phyloP scores from a whole-genome alignment of 2,113 vertebrate genomes.

The Mesoclemmys tuberculata region DNA sequence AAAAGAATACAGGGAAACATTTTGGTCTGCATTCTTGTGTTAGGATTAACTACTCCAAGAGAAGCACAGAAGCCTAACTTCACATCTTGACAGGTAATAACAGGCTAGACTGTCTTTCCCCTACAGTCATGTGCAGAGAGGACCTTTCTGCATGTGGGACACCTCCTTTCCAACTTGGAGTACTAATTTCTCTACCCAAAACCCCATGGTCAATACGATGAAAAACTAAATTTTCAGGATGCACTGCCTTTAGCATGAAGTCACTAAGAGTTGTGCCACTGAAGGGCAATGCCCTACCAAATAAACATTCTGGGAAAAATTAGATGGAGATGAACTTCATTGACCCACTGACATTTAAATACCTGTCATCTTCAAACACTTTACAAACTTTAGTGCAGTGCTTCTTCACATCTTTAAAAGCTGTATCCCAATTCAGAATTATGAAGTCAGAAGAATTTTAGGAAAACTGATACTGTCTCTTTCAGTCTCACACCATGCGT shows the following conservation, averaged over 20 bases:
- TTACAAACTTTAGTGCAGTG: not conserved
- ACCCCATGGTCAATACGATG: not conserved
- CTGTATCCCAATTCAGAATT: not conserved
- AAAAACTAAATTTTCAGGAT: not conserved
- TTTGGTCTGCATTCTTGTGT: not conserved
- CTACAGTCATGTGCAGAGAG: not conserved
- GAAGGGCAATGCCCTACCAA: not conserved
- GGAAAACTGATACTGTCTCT: not conserved
- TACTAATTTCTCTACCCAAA: not conserved
- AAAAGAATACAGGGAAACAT: not conserved
- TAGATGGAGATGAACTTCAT: not conserved
- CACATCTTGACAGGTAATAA: not conserved
- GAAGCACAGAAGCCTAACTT: not conserved
- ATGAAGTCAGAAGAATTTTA: not conserved
- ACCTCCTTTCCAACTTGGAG: not conserved
- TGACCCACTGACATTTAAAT: not conserved
- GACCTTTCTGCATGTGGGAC: not conserved
- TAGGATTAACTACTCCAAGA: not conserved
- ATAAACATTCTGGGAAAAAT: not conserved
- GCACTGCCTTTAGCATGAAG: not conserved
- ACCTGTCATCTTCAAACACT: not conserved
- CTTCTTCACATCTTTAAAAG: not conserved
- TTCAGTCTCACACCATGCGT: not conserved
- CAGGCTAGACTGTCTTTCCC: not conserved
- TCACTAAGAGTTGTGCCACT: not conserved